Evolutionary conservation across 2,888 invertebrate genomes (phyloP).

Genomic region (Stegophylla sp.): DNA sequence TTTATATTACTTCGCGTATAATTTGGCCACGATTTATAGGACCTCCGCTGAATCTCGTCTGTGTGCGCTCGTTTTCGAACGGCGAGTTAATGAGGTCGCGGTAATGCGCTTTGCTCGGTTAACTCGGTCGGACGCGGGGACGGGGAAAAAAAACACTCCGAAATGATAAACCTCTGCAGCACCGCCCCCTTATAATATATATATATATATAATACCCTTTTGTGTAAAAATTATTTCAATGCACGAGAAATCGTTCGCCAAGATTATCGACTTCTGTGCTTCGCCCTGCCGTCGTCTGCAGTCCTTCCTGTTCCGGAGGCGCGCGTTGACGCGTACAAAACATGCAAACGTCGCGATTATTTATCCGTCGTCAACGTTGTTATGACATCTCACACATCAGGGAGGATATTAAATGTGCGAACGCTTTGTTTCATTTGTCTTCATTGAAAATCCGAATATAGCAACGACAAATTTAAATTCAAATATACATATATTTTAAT

Average conservation of each 20-base stretch:
- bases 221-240: background rate
- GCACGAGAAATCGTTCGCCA: background rate
- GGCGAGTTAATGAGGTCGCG: slow-evolving; percentile 18
- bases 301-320: slow-evolving; percentile 28
- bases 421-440: too few relatives aligned
- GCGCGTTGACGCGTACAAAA: slow-evolving; percentile 25
- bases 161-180: background rate
- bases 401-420: too few relatives aligned
- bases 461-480: too few relatives aligned
- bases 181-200: background rate
- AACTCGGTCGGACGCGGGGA: background rate
- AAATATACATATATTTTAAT: too few relatives aligned
- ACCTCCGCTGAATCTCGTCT: background rate
- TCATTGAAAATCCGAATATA: too few relatives aligned
- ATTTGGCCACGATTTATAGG: background rate
- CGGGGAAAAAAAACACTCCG: background rate
- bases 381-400: background rate
- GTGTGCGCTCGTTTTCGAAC: background rate
- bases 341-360: slow-evolving; percentile 26
- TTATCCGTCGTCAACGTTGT: slow-evolving; percentile 4
- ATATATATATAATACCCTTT: background rate
- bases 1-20: background rate
- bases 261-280: slow-evolving; percentile 37
- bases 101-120: background rate
- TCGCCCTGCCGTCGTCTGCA: background rate